Evolutionary conservation across 2,888 invertebrate genomes (phyloP).

Genomic region (Sarcophaga caerulescens): DNA sequence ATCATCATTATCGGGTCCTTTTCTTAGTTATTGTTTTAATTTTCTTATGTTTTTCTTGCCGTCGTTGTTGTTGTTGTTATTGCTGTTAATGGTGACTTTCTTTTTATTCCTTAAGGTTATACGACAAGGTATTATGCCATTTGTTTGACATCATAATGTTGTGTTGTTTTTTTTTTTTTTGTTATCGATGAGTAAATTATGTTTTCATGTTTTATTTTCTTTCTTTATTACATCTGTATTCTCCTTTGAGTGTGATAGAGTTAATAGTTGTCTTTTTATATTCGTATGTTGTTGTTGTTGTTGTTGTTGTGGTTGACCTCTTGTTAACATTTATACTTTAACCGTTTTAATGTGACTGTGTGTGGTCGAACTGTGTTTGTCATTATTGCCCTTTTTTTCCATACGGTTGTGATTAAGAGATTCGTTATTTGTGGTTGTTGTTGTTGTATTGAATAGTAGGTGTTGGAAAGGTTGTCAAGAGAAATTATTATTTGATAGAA

Average conservation of each 20-base stretch:
- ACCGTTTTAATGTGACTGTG: conserved; percentile 35
- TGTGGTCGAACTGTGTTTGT: conserved; percentile 40
- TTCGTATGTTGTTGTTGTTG: not conserved
- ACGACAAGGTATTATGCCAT: conserved; percentile 31
- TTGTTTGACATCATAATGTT: conserved; percentile 54
- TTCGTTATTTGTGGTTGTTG: not conserved
- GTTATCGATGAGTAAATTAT: conserved; percentile 67
- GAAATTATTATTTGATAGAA: too few relatives aligned
- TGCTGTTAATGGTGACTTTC: conserved; percentile 3
- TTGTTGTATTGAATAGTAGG: conserved; percentile 23
- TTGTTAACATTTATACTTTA: conserved; percentile 38
- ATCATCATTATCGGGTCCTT: conserved; percentile 18
- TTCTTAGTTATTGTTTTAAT: not conserved
- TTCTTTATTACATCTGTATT: not conserved
- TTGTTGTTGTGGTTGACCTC: conserved; percentile 19
- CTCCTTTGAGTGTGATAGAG: conserved; percentile 55
- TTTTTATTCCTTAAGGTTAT: conserved; percentile 10
- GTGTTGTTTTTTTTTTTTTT: conserved; percentile 26
- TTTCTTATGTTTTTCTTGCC: not conserved
- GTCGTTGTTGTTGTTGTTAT: not conserved
- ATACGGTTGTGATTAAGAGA: not conserved
- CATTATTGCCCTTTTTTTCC: not conserved
- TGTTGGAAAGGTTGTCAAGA: conserved; percentile 23
- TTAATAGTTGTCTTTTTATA: conserved; percentile 49
- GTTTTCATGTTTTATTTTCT: conserved; percentile 63